Base-by-base conservation (phyloP, 2,797 vertebrate genomes). In the Synanceia verrucosa region DNA sequence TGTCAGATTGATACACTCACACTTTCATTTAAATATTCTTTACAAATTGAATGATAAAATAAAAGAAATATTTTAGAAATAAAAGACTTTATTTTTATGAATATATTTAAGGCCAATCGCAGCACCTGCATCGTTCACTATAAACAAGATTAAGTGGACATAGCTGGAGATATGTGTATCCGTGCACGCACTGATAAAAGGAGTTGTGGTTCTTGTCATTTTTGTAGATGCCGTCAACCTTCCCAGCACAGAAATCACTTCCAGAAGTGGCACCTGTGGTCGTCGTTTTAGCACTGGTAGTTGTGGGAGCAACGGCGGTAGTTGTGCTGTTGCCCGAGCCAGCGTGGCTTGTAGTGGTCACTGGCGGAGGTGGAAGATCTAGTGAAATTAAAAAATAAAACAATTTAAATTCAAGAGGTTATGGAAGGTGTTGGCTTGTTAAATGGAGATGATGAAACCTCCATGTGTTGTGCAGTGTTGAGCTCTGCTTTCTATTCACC, bases 131-230 rank as follows among this genome's bases (percentile, higher is more conserved):
- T 5, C 0, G 11, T 0, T 56, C 6, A 14, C 28, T 74, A 57
- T 62, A 94, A 51, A 87, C 47, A 18, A 93, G 87, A 48, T 44
- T 47, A 19, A 1, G 0, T 33, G 78, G 67, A 37, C 93, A 94
- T 4, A 0, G 41, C 12, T 78, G 67, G 28, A 66, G 0, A n/a
- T 37, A 59, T 4, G 81, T 82, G 2, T 1, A 1, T 31, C 76
- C 79, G 0, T 28, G 0, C 21, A 18, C 10, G 46, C 93, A 94
- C 5, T 90, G 85, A 76, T 89, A 90, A 56, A 90, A 93, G 44
- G 72, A 46, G 28, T 18, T 34, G 0, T 0, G 1, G 13, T 93
- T 57, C 1, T 34, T 11, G 0, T 65, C 5, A 41, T 93, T 89
- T 33, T 2, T 2, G n/a, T 90, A 91, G 9, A 88, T 26, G 26